Evolutionary conservation across 2,113 vertebrate genomes (phyloP).

Genomic region (Tonatia bakeri): DNA sequence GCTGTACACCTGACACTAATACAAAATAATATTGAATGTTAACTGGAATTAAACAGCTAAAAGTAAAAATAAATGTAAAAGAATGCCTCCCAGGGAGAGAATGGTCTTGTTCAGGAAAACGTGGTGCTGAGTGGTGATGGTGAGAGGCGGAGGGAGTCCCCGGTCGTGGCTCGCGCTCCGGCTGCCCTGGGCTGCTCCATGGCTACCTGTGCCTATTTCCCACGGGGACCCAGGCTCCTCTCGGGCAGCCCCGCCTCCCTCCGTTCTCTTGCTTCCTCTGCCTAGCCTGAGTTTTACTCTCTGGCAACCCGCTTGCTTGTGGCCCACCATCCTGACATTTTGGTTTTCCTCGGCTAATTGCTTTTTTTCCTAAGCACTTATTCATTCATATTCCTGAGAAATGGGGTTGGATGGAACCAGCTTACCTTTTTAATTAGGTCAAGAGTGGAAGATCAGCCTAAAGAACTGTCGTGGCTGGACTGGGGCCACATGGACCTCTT

Average conservation of each 20-base stretch:
- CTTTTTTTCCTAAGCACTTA: background rate
- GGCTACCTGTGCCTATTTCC: no score
- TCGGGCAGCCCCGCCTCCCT: accelerated
- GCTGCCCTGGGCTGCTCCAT: accelerated
- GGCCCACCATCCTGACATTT: background rate
- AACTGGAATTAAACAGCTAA: background rate
- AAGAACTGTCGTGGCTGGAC: background rate
- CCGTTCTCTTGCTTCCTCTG: background rate
- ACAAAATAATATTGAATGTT: background rate
- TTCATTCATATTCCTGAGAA: background rate
- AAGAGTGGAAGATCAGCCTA: background rate
- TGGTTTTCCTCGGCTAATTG: background rate
- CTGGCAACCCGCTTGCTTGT: accelerated
- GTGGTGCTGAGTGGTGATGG: background rate
- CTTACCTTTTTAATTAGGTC: background rate
- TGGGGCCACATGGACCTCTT: background rate
- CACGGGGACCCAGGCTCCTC: no score
- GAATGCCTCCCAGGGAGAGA: background rate
- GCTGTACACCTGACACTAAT: background rate
- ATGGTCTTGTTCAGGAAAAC: background rate
- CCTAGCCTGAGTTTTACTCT: background rate
- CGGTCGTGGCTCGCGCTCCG: accelerated
- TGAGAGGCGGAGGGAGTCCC: background rate
- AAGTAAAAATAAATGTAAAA: background rate
- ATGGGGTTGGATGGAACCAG: background rate